phyloP scores from a whole-genome alignment of 1,140 invertebrate species.

The Microplitis mediator region DNA sequence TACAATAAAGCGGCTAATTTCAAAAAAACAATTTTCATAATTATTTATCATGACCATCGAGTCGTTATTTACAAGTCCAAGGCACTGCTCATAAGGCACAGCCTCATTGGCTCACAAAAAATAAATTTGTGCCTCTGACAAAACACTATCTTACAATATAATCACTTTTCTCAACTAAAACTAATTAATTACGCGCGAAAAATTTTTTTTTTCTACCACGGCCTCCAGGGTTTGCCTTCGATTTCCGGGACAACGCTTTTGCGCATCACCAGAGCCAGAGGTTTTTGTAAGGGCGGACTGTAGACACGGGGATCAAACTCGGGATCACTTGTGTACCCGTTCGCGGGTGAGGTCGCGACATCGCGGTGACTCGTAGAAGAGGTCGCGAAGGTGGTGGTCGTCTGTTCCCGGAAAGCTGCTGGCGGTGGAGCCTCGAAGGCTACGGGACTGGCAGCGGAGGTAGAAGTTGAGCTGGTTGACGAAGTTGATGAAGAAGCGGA shows the following conservation, averaged over 20 bases:
- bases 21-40: background rate
- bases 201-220: conserved; percentile 67
- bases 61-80: conserved; percentile 45
- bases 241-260: conserved; percentile 64
- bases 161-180: background rate
- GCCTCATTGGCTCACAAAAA: conserved; percentile 43
- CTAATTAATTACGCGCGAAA: background rate
- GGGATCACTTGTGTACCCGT: conserved; percentile 55
- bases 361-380: conserved; percentile 56
- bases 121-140: background rate
- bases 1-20: background rate
- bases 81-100: conserved; percentile 56
- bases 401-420: conserved; percentile 53
- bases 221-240: conserved; percentile 67
- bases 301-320: conserved; percentile 59
- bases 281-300: conserved; percentile 66
- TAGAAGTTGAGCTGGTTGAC: conserved; percentile 57
- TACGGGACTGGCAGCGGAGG: conserved; percentile 54
- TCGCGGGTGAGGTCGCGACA: conserved; percentile 56
- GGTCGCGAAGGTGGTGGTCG: conserved; percentile 48
- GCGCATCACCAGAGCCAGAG: conserved; percentile 74
- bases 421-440: conserved; percentile 54
- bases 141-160: background rate
- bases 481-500: conserved; percentile 68
- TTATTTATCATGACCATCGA: too few species aligned